Evolutionary conservation across 2,888 invertebrate species (phyloP), one percentile per base, ranked within the genome.

Genomic region (Lepidocyrtoides sp.): DNA sequence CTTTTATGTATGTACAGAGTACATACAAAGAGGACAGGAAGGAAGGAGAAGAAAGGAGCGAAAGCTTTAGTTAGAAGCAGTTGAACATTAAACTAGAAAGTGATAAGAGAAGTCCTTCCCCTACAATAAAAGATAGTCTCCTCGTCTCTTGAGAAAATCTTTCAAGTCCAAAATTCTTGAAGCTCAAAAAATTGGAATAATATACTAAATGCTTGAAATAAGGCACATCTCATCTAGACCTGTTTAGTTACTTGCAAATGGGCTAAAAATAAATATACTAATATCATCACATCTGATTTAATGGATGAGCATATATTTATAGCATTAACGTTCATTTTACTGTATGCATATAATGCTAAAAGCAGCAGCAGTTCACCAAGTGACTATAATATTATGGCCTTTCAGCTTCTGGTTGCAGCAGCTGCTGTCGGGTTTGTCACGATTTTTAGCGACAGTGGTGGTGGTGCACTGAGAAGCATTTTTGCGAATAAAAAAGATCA

Each of bases 401-500:
- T 88, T 79, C 63, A 51, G 66, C 66, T 54, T 29, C 44, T 44
- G 51, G 81, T 54, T 81, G 87, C 81, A 81, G 88, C 79, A 66
- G 88, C 51, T 48, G 51, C 72, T 48, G 48, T 75, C 44, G 48
- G n/a, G 17, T 51, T 77, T 79, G 87, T 87, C 87, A 77, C 79
- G 75, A 44, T 75, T 75, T 57, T 57, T 26, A 32, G 36, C 36
- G 7, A 7, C 36, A 36, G 36, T 7, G 36, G 7, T 26, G 57
- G 44, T 29, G 23, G 7, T 32, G 77, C 7, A 36, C 3, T 36
- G n/a, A 23, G 48, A 17, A 75, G 51, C 75, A n/a, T 75, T 44
- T 77, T 20, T 54, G 26, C 29, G 54, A 77, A 77, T 23, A 75
- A 75, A 51, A 17, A 14, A 48, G 75, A n/a, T n/a, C n/a, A n/a